phyloP scores from a whole-genome alignment of 2,113 vertebrate genomes.

The Sialia sialis region DNA sequence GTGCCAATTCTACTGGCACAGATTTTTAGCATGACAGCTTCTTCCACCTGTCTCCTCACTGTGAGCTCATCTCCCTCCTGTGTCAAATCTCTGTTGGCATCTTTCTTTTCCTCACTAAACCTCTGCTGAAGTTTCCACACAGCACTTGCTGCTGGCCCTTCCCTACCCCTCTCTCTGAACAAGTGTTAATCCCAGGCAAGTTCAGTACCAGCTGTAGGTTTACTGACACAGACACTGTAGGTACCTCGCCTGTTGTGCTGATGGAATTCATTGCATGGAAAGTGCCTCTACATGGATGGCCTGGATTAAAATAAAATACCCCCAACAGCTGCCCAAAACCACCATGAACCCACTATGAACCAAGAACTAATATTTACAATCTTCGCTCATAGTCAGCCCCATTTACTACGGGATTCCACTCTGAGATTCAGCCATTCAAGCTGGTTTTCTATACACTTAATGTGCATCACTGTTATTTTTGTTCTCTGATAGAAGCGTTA shows the following conservation, averaged over 20 bases:
- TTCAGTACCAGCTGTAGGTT: not conserved
- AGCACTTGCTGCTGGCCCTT: not conserved
- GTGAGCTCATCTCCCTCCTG: not conserved
- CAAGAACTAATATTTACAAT: not conserved
- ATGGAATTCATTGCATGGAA: not conserved
- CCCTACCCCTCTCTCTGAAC: not conserved
- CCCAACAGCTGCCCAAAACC: not conserved
- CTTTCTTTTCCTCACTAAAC: not conserved
- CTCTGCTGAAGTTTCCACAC: not conserved
- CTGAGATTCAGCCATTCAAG: not conserved
- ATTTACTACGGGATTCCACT: not conserved
- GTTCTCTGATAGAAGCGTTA: not conserved
- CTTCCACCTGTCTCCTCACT: not conserved
- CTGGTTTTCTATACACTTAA: not conserved
- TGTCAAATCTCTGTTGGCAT: not conserved
- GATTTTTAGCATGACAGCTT: not conserved
- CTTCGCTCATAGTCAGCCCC: not conserved
- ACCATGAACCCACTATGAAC: not conserved
- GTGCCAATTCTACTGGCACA: not conserved
- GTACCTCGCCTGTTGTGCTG: not conserved
- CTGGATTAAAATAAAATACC: not conserved
- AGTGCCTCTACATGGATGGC: not conserved
- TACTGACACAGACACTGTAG: not conserved
- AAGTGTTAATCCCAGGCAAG: not conserved
- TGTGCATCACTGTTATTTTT: not conserved